Base-by-base conservation (phyloP, 2,113 vertebrate species). In the Heloderma charlesbogerti region DNA sequence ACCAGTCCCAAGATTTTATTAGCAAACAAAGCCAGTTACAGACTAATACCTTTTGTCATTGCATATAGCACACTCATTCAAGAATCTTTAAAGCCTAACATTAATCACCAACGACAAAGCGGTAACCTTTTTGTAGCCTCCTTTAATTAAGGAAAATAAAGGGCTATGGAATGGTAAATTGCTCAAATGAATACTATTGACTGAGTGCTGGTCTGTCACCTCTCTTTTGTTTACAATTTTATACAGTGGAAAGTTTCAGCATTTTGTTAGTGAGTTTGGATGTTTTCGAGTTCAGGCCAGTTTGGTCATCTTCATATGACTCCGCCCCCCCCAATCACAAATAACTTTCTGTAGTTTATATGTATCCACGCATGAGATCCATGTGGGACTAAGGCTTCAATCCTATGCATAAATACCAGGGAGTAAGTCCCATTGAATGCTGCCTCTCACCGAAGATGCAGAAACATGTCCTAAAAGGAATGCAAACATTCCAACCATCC, bases 51-150 rank as follows among this genome's bases (percentile, higher is more conserved):
- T 57, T 90, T 83, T 84, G 40, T 60, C 51, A 67, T 40, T 92
- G 88, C 63, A 27, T 90, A 82, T 78, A 90, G n/a, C 83, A 48
- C 54, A 89, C 71, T 74, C 79, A 93, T 86, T 86, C 89, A 86
- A 12, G 31, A 88, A 63, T 6, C 48, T 89, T 93, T 92, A 94
- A 92, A 92, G 92, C 80, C 82, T 80, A 67, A 18, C 84, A 91
- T 93, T 94, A 94, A 94, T 95, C 91, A 95, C 86, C 79, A 93
- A 34, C 79, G 89, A 86, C 87, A 95, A 86, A 90, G 87, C 8
- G 18, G 83, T 91, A 90, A 90, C 88, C 92, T 95, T 89, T 86
- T 78, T 77, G 43, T 81, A 74, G 51, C 74, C 40, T 89, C 40
- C 60, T 91, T 88, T 94, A 91, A 92, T 91, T 37, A 92, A 86